Evolutionary conservation across 2,888 invertebrate species (phyloP).

Genomic region (Xanthia icteritia): DNA sequence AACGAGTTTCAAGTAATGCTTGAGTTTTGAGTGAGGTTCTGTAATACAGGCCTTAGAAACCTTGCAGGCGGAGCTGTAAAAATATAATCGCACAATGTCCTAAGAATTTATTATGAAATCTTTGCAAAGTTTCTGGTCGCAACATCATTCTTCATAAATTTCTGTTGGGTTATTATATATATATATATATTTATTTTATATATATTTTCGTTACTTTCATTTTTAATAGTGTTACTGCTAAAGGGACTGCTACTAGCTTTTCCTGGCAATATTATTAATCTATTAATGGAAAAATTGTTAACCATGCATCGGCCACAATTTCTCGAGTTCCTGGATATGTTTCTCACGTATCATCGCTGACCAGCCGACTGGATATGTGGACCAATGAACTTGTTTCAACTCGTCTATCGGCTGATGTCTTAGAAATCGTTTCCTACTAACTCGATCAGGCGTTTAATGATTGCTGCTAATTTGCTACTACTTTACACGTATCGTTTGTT

Average conservation of each 20-base stretch:
- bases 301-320: constrained; percentile 73
- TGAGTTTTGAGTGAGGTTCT: no score
- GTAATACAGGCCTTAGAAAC: no score
- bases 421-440: constrained; percentile 89
- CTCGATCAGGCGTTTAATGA: constrained; percentile 87
- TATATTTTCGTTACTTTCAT: neutral
- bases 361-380: constrained; percentile 87
- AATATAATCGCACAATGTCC: neutral
- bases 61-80: neutral
- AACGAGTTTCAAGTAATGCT: no score
- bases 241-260: neutral
- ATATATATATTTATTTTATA: no score
- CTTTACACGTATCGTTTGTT: constrained; percentile 64
- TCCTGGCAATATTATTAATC: constrained; percentile 16
- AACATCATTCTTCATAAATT: neutral
- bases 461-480: constrained; percentile 74
- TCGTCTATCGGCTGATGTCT: constrained; percentile 79
- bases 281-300: constrained; percentile 59
- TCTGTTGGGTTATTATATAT: no score
- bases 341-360: constrained; percentile 86
- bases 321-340: constrained; percentile 84
- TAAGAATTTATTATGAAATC: constrained; percentile 9
- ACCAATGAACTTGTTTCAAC: constrained; percentile 89
- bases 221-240: neutral
- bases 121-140: constrained; percentile 15